Percentiles rank a stretch among this genome's conserved stretches.
These are phyloP conservation scores for Stichodactyla helianthus DNA, from an alignment of 64 coral and sea anemone species.

Conservation along the genomic window DNA sequence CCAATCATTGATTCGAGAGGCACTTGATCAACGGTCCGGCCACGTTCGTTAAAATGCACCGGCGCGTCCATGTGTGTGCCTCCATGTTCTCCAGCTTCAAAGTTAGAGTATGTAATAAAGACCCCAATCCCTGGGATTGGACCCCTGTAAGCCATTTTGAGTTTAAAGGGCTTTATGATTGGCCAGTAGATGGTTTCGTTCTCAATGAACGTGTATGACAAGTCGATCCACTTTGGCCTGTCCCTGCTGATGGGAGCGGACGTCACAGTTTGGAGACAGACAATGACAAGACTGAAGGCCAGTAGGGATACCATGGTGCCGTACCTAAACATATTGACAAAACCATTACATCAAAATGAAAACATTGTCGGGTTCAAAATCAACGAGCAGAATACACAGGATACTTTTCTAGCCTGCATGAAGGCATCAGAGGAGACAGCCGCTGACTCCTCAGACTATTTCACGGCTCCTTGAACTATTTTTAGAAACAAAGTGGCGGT, in stretches of 20 bases:
- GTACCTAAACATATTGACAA: too few relatives aligned
- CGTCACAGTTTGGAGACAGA: background rate
- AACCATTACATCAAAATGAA: too few relatives aligned
- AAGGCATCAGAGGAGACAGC: too few relatives aligned
- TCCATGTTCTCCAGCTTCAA: conserved; percentile 7
- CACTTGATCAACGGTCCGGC: background rate
- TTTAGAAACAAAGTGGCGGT: too few relatives aligned
- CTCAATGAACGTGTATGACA: conserved; percentile 43
- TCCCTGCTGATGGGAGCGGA: background rate
- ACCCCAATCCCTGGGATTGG: background rate
- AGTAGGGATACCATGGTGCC: background rate
- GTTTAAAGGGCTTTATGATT: conserved; percentile 3
- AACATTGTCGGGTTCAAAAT: too few relatives aligned
- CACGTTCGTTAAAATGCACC: background rate
- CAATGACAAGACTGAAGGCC: background rate
- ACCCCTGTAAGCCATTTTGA: background rate
- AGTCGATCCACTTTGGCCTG: conserved; percentile 18
- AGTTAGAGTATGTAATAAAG: background rate
- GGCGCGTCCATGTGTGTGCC: conserved; percentile 18
- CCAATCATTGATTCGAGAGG: background rate
- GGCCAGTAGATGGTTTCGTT: conserved; percentile 40
- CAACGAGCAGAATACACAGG: too few relatives aligned
- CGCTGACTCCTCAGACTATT: too few relatives aligned
- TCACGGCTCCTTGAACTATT: too few relatives aligned
- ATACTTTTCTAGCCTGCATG: too few relatives aligned